These are phyloP conservation scores for Aleiodes testaceus DNA, from an alignment of 2,888 invertebrate species.

Conservation along the genomic window DNA sequence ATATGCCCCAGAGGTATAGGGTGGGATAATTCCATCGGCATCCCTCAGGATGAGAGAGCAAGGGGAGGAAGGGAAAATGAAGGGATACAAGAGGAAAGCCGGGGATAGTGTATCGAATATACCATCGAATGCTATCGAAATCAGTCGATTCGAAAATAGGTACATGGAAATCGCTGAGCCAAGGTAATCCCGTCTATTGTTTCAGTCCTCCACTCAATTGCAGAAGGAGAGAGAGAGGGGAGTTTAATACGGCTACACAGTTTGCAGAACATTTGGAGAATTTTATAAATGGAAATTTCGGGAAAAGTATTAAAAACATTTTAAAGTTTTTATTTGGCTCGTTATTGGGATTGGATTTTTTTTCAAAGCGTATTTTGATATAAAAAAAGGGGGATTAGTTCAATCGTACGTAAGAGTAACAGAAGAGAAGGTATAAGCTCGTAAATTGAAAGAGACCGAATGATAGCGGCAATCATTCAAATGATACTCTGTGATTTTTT, in stretches of 20 bases:
- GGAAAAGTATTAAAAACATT: too few species aligned
- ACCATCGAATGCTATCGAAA: conserved; percentile 45
- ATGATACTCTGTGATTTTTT: conserved; percentile 1
- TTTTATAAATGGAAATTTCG: background rate
- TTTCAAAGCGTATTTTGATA: too few species aligned
- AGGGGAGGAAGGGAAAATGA: background rate
- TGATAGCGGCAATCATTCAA: background rate
- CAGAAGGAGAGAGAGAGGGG: background rate
- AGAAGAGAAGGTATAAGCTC: background rate
- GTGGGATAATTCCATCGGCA: conserved; percentile 62
- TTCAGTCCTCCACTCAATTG: conserved; percentile 25
- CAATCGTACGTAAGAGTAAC: background rate
- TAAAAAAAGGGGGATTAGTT: background rate
- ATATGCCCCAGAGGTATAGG: conserved; percentile 56
- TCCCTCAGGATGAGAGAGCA: conserved; percentile 59
- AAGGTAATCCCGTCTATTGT: conserved; percentile 39
- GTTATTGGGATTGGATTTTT: too few species aligned
- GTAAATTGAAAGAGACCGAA: conserved; percentile 2
- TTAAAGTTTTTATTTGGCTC: too few species aligned
- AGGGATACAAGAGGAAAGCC: conserved; percentile 28
- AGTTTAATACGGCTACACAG: conserved; percentile 10
- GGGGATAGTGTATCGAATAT: conserved; percentile 49
- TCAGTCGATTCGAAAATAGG: conserved; percentile 50
- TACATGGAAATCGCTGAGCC: conserved; percentile 40
- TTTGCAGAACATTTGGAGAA: background rate